Evolutionary conservation across 2,113 vertebrate species (phyloP), one percentile per base, ranked within the genome.

Genomic region (Noturus placidus): DNA sequence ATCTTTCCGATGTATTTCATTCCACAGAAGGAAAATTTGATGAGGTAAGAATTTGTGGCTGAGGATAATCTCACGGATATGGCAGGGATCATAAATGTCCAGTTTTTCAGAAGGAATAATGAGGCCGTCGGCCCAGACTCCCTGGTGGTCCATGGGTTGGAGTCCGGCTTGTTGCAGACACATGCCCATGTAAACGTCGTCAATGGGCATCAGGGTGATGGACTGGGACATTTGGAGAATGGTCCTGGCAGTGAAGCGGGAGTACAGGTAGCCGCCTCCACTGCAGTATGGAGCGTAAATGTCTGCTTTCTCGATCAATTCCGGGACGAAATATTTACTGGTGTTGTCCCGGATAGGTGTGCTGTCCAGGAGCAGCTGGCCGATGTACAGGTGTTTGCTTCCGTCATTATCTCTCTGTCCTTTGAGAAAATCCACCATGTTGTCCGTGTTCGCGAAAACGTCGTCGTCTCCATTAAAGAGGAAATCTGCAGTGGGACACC

Each of bases 251-350:
- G 97, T 97, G 87, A 94, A 95, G 15, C 93, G 91, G 0, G 97
- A 98, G 82, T 97, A 91, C 3, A 98, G 91, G 80, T 96, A 94
- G 10, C 97, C 96, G 0, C 96, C 96, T 0, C 97, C 96, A 0
- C 95, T 95, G 50, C 96, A 96, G 85, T 97, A 98, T 0, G 94
- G 92, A 0, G 96, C 95, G 83, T 97, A 98, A n/a, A n/a, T n/a
- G 0, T 95, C 0, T 0, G 93, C 92, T 0, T 94, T 10, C 0
- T 95, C 93, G 9, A 98, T 93, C 82, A 96, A 95, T n/a, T 89
- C 90, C 0, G 97, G 97, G 80, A 97, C 86, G 0, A 91, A 98
- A 57, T 98, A 97, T 86, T 98, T 97, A 94, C 95, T 98, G n/a
- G 7, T 0, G 27, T 82, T 5, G 0, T 90, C 70, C 2, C 96